Evolutionary conservation across 2,888 invertebrate species (phyloP), one percentile per base, ranked within the genome.

Genomic region (Itoplectis maculator): DNA sequence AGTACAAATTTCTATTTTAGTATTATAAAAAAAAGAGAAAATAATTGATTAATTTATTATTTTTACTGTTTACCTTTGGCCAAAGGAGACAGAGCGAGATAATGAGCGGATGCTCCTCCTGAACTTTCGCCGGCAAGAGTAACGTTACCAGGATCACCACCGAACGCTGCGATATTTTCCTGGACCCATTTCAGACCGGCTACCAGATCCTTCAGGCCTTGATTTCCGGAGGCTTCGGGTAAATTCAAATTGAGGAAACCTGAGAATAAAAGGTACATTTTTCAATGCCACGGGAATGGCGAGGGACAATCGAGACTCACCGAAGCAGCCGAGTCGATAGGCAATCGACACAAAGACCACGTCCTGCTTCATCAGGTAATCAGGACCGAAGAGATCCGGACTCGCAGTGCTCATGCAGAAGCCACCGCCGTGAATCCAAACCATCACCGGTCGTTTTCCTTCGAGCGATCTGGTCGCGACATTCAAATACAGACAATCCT

Each of bases 121-220:
- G 89, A 88, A 63, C 91, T 91, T 11, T 73, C 74, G 2, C 91
- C 91, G 20, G 88, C 88, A 74, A 91, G 79, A 4, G 91, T 91
- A 0, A 91, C 85, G n/a, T 91, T 91, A 0, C 83, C 68, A 0
- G 89, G 76, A 81, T 91, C 89, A 0, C 91, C 91, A 0, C 91
- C 90, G 54, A 91, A 91, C 9, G 23, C 54, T 0, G 78, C 47
- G 2, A 91, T 91, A 42, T 91, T 91, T 40, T 90, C 87, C 37
- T 88, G 83, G 0, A 91, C 76, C 91, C 91, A 91, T 56, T 85
- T 84, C 47, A 91, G 77, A 6, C 89, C 91, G 5, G 82, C 85
- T 5, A 90, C 79, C 78, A 89, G 81, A 70, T 91, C 91, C 37
- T 91, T 91, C 15, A 91, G 23, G 0, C 88, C 91, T 68, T 88